These are phyloP conservation scores for Malthinus seriepunctatus DNA, from an alignment of 2,888 invertebrate genomes.

Conservation along the genomic window DNA sequence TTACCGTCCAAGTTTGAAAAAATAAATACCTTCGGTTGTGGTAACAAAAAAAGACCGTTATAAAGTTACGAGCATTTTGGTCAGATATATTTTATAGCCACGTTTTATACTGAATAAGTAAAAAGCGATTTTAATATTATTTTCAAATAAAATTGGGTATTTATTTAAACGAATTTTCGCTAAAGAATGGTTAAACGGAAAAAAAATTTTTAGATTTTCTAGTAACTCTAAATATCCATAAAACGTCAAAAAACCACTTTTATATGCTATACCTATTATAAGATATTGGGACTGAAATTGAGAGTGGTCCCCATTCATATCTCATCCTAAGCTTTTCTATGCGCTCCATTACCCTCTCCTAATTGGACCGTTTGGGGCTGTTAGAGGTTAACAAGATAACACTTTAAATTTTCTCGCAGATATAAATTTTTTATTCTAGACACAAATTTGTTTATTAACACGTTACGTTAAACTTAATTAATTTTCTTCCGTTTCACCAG, in stretches of 20 bases:
- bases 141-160: constrained; percentile 14
- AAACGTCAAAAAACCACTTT: constrained; percentile 39
- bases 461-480: too few species aligned
- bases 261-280: constrained; percentile 40
- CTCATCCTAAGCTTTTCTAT: constrained; percentile 39
- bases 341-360: constrained; percentile 45
- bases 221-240: constrained; percentile 41
- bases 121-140: constrained; percentile 27
- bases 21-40: constrained; percentile 19
- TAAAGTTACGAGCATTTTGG: constrained; percentile 33
- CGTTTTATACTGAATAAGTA: constrained; percentile 31
- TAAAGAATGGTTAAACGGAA: too few species aligned
- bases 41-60: constrained; percentile 28
- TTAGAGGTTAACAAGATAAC: constrained; percentile 47
- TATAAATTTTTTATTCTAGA: constrained; percentile 22
- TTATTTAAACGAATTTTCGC: constrained; percentile 4
- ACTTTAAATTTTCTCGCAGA: constrained; percentile 40
- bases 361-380: constrained; percentile 47
- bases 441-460: constrained; percentile 18
- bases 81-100: constrained; percentile 30
- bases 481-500: too few species aligned
- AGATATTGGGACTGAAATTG: constrained; percentile 43
- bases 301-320: constrained; percentile 41
- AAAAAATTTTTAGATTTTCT: constrained; percentile 17
- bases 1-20: constrained; percentile 26